Conservation (phyloP, 2,888 invertebrate species). For the Leistus spinibarbis region DNA sequence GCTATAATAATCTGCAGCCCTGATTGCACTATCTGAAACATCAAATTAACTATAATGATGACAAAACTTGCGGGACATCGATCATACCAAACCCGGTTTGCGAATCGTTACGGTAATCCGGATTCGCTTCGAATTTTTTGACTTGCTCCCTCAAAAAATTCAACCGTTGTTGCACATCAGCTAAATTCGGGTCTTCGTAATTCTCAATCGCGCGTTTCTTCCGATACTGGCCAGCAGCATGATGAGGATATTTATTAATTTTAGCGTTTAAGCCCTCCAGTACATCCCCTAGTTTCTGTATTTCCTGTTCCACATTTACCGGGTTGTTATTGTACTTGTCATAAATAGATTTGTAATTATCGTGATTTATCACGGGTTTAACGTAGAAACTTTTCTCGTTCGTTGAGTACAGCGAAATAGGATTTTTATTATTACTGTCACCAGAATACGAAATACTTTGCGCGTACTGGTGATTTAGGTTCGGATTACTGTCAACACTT, state of each 20-base stretch:
- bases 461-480: background rate
- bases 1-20: background rate
- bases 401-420: background rate
- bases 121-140: background rate
- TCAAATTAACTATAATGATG: background rate
- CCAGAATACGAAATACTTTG: background rate
- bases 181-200: background rate
- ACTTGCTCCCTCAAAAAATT: background rate
- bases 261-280: constrained; percentile 10
- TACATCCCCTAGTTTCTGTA: constrained; percentile 10
- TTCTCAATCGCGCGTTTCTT: background rate
- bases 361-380: background rate
- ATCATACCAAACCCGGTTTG: background rate
- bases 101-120: background rate
- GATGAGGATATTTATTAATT: constrained; percentile 1
- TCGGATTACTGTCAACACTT: background rate
- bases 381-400: background rate
- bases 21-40: background rate
- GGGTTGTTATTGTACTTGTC: background rate
- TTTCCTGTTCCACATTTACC: constrained; percentile 16
- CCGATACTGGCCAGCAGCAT: background rate
- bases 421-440: background rate
- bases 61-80: background rate
- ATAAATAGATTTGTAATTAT: background rate
- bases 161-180: background rate